Percentiles rank a stretch among this genome's conserved stretches.
These are phyloP conservation scores for Choristoneura fumiferana DNA, from an alignment of 1,140 invertebrate genomes.

Conservation along the genomic window DNA sequence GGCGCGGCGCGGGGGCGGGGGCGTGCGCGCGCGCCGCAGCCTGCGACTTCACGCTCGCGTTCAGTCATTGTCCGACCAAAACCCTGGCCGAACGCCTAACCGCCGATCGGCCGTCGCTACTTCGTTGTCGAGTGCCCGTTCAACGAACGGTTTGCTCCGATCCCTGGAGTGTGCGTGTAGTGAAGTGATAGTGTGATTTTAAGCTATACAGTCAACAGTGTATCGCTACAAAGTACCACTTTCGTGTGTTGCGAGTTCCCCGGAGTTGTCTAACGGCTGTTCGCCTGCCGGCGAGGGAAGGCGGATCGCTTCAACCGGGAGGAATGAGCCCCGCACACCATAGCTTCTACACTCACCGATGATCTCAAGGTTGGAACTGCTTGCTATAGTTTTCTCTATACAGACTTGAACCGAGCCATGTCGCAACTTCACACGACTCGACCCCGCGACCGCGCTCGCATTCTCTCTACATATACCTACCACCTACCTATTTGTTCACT, in stretches of 20 bases:
- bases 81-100: conserved; percentile 55
- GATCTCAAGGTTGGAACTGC: conserved; percentile 74
- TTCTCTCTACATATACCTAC: conserved; percentile 46
- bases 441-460: conserved; percentile 54
- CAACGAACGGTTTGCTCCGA: conserved; percentile 51
- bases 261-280: conserved; percentile 63
- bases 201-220: conserved; percentile 68
- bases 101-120: conserved; percentile 57
- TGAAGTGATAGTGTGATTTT: conserved; percentile 73
- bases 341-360: conserved; percentile 71
- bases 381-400: conserved; percentile 29
- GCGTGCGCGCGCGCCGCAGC: conserved; percentile 46
- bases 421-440: conserved; percentile 41
- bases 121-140: conserved; percentile 61
- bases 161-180: conserved; percentile 64
- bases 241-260: conserved; percentile 54
- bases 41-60: conserved; percentile 29
- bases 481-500: conserved; percentile 33
- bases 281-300: conserved; percentile 70
- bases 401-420: conserved; percentile 23
- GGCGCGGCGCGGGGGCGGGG: conserved; percentile 43
- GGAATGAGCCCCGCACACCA: conserved; percentile 74
- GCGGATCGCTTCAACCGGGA: conserved; percentile 68
- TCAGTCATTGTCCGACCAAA: conserved; percentile 69
- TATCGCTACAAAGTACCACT: conserved; percentile 70